phyloP scores from a whole-genome alignment of 1,140 invertebrate species.

The Eulimnadia texana region DNA sequence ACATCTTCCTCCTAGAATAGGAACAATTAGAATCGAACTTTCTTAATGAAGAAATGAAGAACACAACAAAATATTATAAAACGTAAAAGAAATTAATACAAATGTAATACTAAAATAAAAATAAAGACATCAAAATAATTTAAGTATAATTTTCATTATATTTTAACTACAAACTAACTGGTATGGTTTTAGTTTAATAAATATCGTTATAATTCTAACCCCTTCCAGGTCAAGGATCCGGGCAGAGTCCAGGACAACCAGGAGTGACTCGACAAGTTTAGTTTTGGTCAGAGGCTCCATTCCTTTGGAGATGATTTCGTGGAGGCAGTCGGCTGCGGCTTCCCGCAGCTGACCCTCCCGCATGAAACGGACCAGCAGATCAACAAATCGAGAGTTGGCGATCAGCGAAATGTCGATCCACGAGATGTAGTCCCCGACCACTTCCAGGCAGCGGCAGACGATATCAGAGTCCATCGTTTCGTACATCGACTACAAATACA shows the following conservation, averaged over 20 bases:
- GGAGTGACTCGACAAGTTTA: constrained; percentile 40
- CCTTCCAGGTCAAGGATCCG: constrained; percentile 29
- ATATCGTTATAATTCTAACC: no score
- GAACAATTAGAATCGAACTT: no score
- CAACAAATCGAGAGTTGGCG: constrained; percentile 40
- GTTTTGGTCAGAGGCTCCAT: constrained; percentile 42
- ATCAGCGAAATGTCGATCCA: constrained; percentile 46
- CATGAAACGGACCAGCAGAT: constrained; percentile 35
- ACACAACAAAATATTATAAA: no score
- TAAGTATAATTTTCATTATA: no score
- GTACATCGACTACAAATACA: constrained; percentile 27
- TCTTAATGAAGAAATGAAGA: no score
- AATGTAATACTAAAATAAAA: constrained; percentile 14
- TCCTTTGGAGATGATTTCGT: constrained; percentile 40
- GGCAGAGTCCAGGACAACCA: constrained; percentile 30
- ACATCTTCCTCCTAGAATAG: constrained; percentile 34
- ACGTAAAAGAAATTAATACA: neutral
- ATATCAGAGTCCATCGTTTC: constrained; percentile 30
- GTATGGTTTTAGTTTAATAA: no score
- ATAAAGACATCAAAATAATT: constrained; percentile 12
- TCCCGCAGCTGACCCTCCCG: constrained; percentile 29
- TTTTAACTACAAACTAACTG: no score
- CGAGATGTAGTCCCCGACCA: constrained; percentile 40
- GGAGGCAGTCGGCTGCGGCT: constrained; percentile 39
- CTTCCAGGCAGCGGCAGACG: constrained; percentile 35